phyloP scores from a whole-genome alignment of 2,888 invertebrate species.

The Morpho achilles region DNA sequence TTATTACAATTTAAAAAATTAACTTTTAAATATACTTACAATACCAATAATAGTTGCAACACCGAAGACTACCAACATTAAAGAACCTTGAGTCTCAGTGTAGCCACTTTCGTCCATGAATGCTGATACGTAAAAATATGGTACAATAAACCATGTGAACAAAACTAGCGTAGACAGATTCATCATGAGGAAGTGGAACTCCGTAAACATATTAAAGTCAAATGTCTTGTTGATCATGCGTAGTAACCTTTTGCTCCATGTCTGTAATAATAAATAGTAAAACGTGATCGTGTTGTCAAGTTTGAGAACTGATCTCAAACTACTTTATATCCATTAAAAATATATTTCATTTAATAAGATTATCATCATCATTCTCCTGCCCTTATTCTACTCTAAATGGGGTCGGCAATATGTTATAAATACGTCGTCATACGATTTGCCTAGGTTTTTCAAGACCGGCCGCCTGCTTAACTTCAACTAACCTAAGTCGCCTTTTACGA shows the following conservation, averaged over 20 bases:
- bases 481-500: too few species aligned
- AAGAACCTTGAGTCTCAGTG: slow-evolving; percentile 84
- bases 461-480: too few species aligned
- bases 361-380: too few species aligned
- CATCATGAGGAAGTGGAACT: slow-evolving; percentile 89
- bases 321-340: too few species aligned
- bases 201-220: slow-evolving; percentile 91
- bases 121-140: slow-evolving; percentile 95
- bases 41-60: slow-evolving; percentile 94
- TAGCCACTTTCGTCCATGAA: slow-evolving; percentile 82
- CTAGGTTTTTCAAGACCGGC: too few species aligned
- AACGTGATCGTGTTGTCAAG: too few species aligned
- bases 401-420: too few species aligned
- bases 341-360: too few species aligned
- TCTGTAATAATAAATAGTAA: slow-evolving; percentile 70
- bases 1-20: slow-evolving; percentile 35
- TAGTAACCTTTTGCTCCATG: slow-evolving; percentile 84
- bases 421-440: too few species aligned
- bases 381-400: too few species aligned
- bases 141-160: slow-evolving; percentile 96
- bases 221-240: slow-evolving; percentile 85
- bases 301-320: too few species aligned
- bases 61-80: slow-evolving; percentile 91
- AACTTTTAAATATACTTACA: slow-evolving; percentile 74
- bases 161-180: slow-evolving; percentile 93